Evolutionary conservation across 2,113 vertebrate genomes (phyloP), one percentile per base, ranked within the genome.

Genomic region (Bettongia penicillata): DNA sequence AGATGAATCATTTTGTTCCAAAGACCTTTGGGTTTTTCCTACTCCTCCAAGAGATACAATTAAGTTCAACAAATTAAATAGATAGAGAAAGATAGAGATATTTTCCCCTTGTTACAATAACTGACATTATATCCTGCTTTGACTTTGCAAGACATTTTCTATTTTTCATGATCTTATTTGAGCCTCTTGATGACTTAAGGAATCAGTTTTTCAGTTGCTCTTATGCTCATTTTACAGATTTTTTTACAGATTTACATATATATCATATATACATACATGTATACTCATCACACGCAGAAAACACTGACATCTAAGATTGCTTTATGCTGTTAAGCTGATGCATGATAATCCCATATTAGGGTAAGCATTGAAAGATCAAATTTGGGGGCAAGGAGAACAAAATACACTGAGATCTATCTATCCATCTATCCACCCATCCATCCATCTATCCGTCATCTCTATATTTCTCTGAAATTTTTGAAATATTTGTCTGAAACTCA

Each of bases 241-340:
- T 51, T 51, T 51, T 51, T 51, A 10, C 51, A 51, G 9, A 51
- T 51, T 11, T 51, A 51, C 10, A 51, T 51, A 51, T 51, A 51
- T 51, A 51, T 51, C 37, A 89, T 47, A 47, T 28, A 8, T 43
- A 52, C 0, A 9, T n/a, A 28, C 2, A 84, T 8, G 43, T 91
- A 50, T 2, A 84, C 43, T 68, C 28, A 23, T 51, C 1, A 51
- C 1, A 0, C 43, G 48, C 51, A 53, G 26, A 94, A 92, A 93
- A 43, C 94, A 52, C 52, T 91, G 96, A 77, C 25, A 95, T 84
- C 0, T 52, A 90, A 96, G 53, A 89, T 90, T 96, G 89, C 94
- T 91, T 95, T 91, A 51, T 1, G 0, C n/a, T 94, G 49, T 94
- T 95, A 95, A 50, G 16, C 25, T 31, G 90, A 95, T 37, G 61